phyloP scores from a whole-genome alignment of 2,113 vertebrate genomes.

The Dromaius novaehollandiae region DNA sequence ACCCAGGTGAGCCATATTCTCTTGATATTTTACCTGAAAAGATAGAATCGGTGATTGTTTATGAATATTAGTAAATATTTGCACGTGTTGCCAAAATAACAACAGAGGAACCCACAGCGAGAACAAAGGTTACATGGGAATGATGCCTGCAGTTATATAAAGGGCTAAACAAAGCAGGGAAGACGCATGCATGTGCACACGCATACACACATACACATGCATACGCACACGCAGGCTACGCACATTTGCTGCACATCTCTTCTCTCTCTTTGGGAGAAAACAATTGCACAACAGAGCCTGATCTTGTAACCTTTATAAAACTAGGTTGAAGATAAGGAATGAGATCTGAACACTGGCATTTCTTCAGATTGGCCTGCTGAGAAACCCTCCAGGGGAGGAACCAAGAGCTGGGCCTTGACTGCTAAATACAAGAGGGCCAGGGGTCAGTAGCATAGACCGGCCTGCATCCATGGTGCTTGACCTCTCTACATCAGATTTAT shows the following conservation, averaged over 20 bases:
- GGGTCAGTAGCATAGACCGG: background rate
- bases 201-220: background rate
- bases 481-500: background rate
- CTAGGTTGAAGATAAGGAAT: background rate
- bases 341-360: background rate
- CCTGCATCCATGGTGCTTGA: background rate
- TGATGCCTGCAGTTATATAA: background rate
- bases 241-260: background rate
- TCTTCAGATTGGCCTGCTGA: background rate
- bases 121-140: background rate
- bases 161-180: background rate
- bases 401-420: fast-evolving
- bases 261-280: background rate
- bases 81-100: constrained; percentile 47
- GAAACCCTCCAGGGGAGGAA: background rate
- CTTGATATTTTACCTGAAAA: constrained; percentile 76
- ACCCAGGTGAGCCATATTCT: constrained; percentile 81
- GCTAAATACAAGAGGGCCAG: background rate
- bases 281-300: fast-evolving
- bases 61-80: background rate
- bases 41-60: constrained; percentile 40
- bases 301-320: background rate
- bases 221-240: background rate
- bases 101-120: constrained; percentile 16
- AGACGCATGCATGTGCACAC: background rate